Conservation (phyloP, 2,113 vertebrate genomes). For the Perccottus glenii region DNA sequence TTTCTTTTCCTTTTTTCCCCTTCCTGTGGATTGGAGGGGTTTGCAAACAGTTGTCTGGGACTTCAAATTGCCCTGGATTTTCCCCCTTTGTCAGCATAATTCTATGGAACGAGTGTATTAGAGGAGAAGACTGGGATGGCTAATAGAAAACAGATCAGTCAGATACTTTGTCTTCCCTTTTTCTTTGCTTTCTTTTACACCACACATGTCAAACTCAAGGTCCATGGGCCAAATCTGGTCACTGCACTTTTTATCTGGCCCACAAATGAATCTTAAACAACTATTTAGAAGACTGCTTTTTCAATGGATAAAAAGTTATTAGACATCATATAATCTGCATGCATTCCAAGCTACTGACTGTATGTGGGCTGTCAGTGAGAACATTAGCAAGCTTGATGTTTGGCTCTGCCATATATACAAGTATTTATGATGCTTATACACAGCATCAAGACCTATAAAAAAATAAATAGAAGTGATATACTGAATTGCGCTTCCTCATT, state of each 20-base stretch:
- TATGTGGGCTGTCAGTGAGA: no score
- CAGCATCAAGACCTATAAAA: no score
- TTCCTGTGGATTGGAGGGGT: constrained; percentile 40
- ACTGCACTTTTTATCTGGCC: neutral
- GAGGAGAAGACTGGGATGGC: constrained; percentile 73
- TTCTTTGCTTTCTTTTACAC: constrained; percentile 20
- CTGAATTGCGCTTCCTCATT: no score
- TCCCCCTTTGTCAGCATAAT: constrained; percentile 80
- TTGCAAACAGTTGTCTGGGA: constrained; percentile 69
- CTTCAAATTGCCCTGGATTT: constrained; percentile 69
- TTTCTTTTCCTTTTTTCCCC: constrained; percentile 15
- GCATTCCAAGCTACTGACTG: no score
- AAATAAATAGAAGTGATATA: no score
- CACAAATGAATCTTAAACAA: neutral
- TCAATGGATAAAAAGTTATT: no score
- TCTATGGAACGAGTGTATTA: constrained; percentile 71
- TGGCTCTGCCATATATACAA: no score
- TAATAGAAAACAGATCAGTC: constrained; percentile 82
- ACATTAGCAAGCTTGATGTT: no score
- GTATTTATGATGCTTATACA: no score
- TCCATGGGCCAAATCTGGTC: neutral
- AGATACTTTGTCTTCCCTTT: constrained; percentile 23
- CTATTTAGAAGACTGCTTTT: neutral
- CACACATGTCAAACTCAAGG: neutral
- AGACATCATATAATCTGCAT: no score